phyloP scores from a whole-genome alignment of 2,888 invertebrate species.

The Pomacea canaliculata region DNA sequence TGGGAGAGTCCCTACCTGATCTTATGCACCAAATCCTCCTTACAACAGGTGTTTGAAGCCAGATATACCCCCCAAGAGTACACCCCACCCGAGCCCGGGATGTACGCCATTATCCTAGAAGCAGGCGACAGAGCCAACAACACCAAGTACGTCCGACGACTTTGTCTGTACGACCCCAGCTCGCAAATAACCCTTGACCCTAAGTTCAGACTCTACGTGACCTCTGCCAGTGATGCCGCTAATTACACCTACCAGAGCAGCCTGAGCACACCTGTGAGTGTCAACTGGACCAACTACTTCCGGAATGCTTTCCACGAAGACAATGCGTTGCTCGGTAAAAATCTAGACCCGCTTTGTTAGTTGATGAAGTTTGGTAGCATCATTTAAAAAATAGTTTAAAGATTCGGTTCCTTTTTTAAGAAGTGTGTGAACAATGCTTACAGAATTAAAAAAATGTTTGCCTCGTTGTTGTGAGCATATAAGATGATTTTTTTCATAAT shows the following conservation, averaged over 20 bases:
- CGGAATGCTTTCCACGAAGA: slow-evolving; percentile 25
- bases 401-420: no score
- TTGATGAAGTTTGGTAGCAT: no score
- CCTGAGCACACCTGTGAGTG: slow-evolving; percentile 11
- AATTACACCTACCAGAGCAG: slow-evolving; percentile 40
- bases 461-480: no score
- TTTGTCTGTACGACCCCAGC: slow-evolving; percentile 40
- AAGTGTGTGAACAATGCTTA: no score
- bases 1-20: no score
- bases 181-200: slow-evolving; percentile 29
- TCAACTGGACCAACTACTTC: slow-evolving; percentile 40
- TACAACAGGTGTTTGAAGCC: background rate
- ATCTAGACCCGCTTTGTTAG: background rate
- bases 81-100: slow-evolving; percentile 35
- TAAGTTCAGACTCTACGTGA: slow-evolving; percentile 24
- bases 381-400: no score
- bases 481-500: no score
- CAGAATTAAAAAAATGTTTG: no score
- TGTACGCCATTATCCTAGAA: slow-evolving; percentile 44
- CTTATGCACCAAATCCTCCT: no score
- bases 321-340: slow-evolving; percentile 15
- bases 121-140: slow-evolving; percentile 45
- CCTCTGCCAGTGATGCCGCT: slow-evolving; percentile 33
- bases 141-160: slow-evolving; percentile 39
- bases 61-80: slow-evolving; percentile 18